Conservation (phyloP, 2,113 vertebrate species). For the Brachyistius frenatus region DNA sequence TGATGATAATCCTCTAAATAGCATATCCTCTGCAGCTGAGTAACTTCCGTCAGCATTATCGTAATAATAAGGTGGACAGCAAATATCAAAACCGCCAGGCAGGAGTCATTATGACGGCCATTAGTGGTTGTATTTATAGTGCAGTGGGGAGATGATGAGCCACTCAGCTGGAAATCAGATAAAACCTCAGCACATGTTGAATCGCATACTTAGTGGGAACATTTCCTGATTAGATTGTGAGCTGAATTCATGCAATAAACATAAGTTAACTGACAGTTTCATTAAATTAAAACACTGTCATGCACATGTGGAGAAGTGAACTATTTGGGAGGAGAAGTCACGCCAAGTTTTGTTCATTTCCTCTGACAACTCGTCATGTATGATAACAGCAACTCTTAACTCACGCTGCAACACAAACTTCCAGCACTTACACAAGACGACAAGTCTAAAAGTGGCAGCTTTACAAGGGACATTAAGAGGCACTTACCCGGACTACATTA, state of each 20-base stretch:
- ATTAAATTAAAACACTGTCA: too few species aligned
- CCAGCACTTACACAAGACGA: slow-evolving; percentile 6
- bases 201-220: slow-evolving; percentile 3
- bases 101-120: not conserved
- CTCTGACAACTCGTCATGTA: not conserved
- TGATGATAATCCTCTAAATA: slow-evolving; percentile 38
- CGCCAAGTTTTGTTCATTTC: not conserved
- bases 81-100: not conserved
- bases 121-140: slow-evolving; percentile 39
- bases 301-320: not conserved
- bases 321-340: not conserved
- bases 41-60: not conserved
- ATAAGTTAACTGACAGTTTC: too few species aligned
- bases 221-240: not conserved
- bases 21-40: slow-evolving; percentile 22
- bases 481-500: slow-evolving; percentile 38
- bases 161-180: not conserved
- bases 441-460: slow-evolving; percentile 36
- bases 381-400: not conserved
- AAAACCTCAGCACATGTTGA: slow-evolving; percentile 4
- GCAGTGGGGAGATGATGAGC: slow-evolving; percentile 1
- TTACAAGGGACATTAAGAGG: slow-evolving; percentile 49
- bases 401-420: not conserved
- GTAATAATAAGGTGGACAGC: slow-evolving; percentile 24
- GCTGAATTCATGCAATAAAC: not conserved